These are phyloP conservation scores for Datnioides undecimradiatus DNA, from an alignment of 2,113 vertebrate genomes.

Conservation along the genomic window DNA sequence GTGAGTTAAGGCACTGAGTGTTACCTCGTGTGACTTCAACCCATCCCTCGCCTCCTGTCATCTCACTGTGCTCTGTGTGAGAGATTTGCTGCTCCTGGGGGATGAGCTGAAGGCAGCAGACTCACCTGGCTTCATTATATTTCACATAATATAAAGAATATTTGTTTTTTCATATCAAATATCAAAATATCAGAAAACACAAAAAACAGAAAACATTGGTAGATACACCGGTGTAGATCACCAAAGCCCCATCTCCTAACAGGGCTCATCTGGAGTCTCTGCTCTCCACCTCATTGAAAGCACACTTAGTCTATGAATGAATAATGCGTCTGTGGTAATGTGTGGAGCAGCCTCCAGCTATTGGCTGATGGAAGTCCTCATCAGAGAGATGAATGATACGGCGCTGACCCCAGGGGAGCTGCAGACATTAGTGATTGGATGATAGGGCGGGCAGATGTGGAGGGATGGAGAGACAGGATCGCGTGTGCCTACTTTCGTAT, in stretches of 20 bases:
- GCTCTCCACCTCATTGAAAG: neutral
- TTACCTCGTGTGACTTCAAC: too few relatives aligned
- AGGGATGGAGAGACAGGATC: neutral
- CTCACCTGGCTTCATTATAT: too few relatives aligned
- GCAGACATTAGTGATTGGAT: conserved; percentile 27
- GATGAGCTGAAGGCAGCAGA: too few relatives aligned
- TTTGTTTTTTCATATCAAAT: too few relatives aligned
- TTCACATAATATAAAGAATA: too few relatives aligned
- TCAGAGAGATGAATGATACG: conserved; percentile 17
- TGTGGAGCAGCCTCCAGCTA: conserved; percentile 13
- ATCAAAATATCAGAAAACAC: too few relatives aligned
- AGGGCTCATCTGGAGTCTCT: neutral
- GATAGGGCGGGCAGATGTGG: neutral
- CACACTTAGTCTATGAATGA: conserved; percentile 35
- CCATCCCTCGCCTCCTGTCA: too few relatives aligned
- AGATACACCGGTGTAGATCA: neutral
- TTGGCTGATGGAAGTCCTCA: conserved; percentile 38
- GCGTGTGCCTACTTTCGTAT: conserved; percentile 6
- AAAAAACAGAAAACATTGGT: neutral
- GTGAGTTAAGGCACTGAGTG: neutral
- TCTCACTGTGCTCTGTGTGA: neutral
- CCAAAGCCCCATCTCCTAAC: neutral
- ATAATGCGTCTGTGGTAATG: conserved; percentile 36
- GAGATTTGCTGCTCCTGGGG: too few relatives aligned
- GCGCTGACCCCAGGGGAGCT: neutral